Percentiles rank a stretch among this genome's conserved stretches.
phyloP scores from a whole-genome alignment of 2,797 vertebrate genomes.

The Lophius americanus region DNA sequence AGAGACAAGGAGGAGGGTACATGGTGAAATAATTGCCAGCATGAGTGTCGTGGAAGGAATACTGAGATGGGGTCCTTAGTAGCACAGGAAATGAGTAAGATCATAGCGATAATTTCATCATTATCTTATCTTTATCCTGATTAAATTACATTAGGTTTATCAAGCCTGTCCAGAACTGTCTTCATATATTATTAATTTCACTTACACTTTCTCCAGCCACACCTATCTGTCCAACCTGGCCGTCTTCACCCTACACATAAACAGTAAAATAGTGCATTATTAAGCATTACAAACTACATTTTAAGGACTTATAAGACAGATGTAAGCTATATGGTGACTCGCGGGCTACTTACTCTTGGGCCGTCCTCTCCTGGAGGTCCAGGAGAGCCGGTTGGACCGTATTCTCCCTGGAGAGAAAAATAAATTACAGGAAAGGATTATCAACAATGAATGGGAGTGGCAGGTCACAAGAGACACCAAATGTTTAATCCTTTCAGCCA shows the following conservation, averaged over 20 bases:
- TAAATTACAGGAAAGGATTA: constrained; percentile 31
- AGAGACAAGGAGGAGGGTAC: constrained; percentile 19
- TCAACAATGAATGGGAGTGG: constrained; percentile 25
- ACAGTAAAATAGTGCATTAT: constrained; percentile 9
- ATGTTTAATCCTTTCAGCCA: constrained; percentile 9
- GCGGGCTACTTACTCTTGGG: constrained; percentile 84
- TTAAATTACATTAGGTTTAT: neutral
- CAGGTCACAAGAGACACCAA: constrained; percentile 15
- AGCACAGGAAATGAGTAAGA: constrained; percentile 3
- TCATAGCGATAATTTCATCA: neutral
- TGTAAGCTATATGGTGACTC: neutral
- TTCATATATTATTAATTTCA: constrained; percentile 24
- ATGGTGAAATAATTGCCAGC: constrained; percentile 43
- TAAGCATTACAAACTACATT: constrained; percentile 2
- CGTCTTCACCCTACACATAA: constrained; percentile 91
- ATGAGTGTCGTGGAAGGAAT: constrained; percentile 25
- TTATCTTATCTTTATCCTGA: constrained; percentile 6
- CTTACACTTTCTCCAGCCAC: constrained; percentile 96
- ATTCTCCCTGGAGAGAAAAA: constrained; percentile 86
- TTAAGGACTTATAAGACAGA: neutral
- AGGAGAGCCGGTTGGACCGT: constrained; percentile 89
- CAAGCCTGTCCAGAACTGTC: neutral
- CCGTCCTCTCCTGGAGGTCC: constrained; percentile 95
- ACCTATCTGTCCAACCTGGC: constrained; percentile 94
- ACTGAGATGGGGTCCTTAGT: constrained; percentile 6